Percentiles rank a stretch among this genome's conserved stretches.
phyloP scores from a whole-genome alignment of 2,888 invertebrate genomes.

The Cistogaster globosa region DNA sequence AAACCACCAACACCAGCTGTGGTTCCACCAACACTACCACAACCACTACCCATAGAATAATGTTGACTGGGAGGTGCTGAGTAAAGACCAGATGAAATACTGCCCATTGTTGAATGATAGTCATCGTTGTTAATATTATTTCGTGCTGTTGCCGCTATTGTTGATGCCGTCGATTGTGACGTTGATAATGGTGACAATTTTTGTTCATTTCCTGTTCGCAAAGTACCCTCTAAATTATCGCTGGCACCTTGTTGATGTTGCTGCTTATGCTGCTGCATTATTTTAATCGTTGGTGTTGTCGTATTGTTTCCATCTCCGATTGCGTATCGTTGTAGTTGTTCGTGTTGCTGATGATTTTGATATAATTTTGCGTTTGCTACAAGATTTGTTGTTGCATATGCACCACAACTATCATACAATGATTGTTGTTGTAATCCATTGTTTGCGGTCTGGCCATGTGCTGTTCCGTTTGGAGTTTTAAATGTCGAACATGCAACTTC shows the following conservation, averaged over 20 bases:
- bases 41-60: conserved; percentile 75
- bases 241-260: conserved; percentile 27
- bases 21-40: conserved; percentile 73
- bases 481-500: conserved; percentile 83
- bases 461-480: conserved; percentile 79
- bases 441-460: conserved; percentile 60
- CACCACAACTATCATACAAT: conserved; percentile 83
- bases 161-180: conserved; percentile 52
- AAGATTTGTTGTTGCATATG: conserved; percentile 83
- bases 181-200: conserved; percentile 64
- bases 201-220: conserved; percentile 66
- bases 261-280: conserved; percentile 40
- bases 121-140: conserved; percentile 74
- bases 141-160: conserved; percentile 48
- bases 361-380: conserved; percentile 83
- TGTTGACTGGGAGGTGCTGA: conserved; percentile 83
- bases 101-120: conserved; percentile 76
- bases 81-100: conserved; percentile 79
- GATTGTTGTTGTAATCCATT: conserved; percentile 71
- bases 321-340: conserved; percentile 50
- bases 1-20: conserved; percentile 72
- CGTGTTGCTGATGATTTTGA: conserved; percentile 78
- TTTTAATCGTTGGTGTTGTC: conserved; percentile 60
- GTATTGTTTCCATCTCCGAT: conserved; percentile 63
- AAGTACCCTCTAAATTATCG: conserved; percentile 57